Conservation (phyloP, 37 sponge, comb jelly and placozoan genomes). For the Petrosia ficiformis region DNA sequence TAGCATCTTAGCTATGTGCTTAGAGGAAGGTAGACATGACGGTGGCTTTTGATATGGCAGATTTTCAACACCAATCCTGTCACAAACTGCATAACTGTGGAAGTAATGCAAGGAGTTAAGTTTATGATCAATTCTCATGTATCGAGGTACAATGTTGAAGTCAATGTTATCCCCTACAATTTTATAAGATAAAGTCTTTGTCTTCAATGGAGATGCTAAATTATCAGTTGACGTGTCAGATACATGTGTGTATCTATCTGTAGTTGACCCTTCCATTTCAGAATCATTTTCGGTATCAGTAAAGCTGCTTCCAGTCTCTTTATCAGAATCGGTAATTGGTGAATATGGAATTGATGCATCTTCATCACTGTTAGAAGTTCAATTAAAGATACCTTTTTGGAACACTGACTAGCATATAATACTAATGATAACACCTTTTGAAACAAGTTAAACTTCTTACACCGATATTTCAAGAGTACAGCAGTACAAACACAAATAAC, state of each 20-base stretch:
- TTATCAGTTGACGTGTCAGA: too few relatives aligned
- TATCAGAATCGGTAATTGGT: not conserved
- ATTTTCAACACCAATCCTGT: slow-evolving; percentile 1
- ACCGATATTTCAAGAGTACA: not conserved
- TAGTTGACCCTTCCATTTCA: too few relatives aligned
- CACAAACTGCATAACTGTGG: slow-evolving; percentile 5
- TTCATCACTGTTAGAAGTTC: too few relatives aligned
- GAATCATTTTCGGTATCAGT: too few relatives aligned
- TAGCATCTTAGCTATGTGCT: not conserved
- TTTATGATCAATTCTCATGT: slow-evolving; percentile 1
- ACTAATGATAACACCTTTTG: slow-evolving; percentile 1
- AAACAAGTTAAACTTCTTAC: slow-evolving; percentile 1
- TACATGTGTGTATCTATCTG: too few relatives aligned
- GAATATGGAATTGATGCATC: too few relatives aligned
- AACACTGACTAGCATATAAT: slow-evolving; percentile 2
- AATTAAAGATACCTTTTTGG: not conserved
- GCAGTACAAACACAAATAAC: slow-evolving; percentile 9
- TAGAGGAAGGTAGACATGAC: not conserved
- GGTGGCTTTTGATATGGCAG: not conserved
- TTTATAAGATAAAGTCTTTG: not conserved
- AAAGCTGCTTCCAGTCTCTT: not conserved
- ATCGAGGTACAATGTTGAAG: slow-evolving; percentile 10
- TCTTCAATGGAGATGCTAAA: too few relatives aligned
- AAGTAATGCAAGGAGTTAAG: slow-evolving; percentile 12
- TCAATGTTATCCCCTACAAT: slow-evolving; percentile 29